phyloP scores from a whole-genome alignment of 2,113 vertebrate species.

The Orthochromis malagaraziensis region DNA sequence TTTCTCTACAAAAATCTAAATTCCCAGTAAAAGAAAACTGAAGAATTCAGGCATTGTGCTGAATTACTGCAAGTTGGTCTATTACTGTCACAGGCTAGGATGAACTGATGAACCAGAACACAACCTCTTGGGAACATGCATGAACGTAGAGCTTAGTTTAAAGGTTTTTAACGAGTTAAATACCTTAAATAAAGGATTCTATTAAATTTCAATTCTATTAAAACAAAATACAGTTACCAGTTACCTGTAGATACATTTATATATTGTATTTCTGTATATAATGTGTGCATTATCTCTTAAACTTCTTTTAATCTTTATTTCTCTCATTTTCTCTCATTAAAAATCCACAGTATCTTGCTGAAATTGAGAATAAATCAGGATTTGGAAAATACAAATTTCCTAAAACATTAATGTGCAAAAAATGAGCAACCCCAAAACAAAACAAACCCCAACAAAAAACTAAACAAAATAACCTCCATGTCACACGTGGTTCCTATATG shows the following conservation, averaged over 20 bases:
- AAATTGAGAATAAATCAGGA: background rate
- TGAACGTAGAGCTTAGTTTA: background rate
- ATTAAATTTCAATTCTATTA: background rate
- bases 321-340: background rate
- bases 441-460: background rate
- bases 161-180: background rate
- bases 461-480: background rate
- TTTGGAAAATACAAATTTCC: background rate
- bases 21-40: background rate
- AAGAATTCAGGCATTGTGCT: background rate
- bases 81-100: background rate
- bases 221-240: background rate
- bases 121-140: background rate
- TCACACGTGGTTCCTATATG: background rate
- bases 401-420: accelerated
- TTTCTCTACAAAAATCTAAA: background rate
- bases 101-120: background rate
- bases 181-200: background rate
- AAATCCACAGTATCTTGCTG: background rate
- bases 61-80: background rate
- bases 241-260: background rate
- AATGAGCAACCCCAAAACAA: background rate
- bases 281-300: background rate
- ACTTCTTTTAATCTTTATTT: background rate
- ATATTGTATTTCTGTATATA: background rate